Conservation (phyloP, 2,888 invertebrate species). For the Dioctria linearis region DNA sequence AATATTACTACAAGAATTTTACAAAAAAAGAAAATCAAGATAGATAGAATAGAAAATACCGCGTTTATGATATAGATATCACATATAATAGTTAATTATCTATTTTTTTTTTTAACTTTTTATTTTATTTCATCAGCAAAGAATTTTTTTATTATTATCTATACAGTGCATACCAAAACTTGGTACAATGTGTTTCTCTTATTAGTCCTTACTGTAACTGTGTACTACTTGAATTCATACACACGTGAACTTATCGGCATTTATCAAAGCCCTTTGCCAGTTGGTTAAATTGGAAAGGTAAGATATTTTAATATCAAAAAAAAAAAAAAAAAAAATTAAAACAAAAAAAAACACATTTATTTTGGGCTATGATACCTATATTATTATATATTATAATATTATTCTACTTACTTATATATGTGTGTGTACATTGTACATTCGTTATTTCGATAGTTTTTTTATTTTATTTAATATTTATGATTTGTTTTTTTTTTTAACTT, state of each 20-base stretch:
- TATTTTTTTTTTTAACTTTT: conserved; percentile 57
- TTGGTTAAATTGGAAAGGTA: conserved; percentile 50
- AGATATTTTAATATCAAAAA: conserved; percentile 45
- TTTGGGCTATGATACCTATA: background rate
- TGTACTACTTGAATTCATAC: conserved; percentile 33
- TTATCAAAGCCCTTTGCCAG: conserved; percentile 48
- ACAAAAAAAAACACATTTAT: background rate
- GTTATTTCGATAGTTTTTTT: no score
- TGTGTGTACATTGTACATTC: no score
- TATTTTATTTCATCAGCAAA: conserved; percentile 60
- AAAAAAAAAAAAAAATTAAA: conserved; percentile 28
- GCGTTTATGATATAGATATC: conserved; percentile 28
- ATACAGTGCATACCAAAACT: conserved; percentile 59
- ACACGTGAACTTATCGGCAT: conserved; percentile 40
- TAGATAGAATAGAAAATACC: background rate
- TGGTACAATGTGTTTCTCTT: conserved; percentile 58
- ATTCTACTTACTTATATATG: no score
- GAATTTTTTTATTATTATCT: conserved; percentile 58
- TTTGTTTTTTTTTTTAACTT: no score
- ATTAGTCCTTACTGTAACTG: conserved; percentile 33
- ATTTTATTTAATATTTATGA: no score
- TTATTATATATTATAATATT: background rate
- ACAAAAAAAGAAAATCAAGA: conserved; percentile 5
- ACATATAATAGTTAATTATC: conserved; percentile 53
- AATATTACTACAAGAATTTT: conserved; percentile 24